Base-by-base conservation (phyloP, 2,113 vertebrate genomes). In the Brachyistius frenatus region DNA sequence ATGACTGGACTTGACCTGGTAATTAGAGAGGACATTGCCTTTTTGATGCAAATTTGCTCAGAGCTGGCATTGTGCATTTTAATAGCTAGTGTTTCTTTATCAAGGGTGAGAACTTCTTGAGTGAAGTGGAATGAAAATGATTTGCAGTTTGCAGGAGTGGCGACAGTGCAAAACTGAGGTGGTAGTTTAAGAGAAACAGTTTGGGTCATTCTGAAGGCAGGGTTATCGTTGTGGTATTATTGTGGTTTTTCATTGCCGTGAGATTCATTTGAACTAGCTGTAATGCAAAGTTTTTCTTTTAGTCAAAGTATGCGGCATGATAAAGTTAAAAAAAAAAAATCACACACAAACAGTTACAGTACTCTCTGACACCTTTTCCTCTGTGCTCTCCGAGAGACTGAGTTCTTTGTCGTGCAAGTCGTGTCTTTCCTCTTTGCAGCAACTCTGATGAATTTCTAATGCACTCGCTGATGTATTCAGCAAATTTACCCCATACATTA, bases 381-480 rank as follows among this genome's bases (percentile, higher is more conserved):
- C 6, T 7, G n/a, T 31, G 31, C 5, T 49, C 39, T 35, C 50
- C 32, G 36, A 16, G 50, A 56, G 56, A 80, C 35, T 53, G 36
- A 70, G 54, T 60, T 67, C 68, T 46, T 23, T 50, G 5, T 44
- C 4, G 31, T 67, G 61, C 23, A 69, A 63, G 73, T 81, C 54
- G 47, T 65, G 57, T 46, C 77, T 70, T 58, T 68, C 73, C 62
- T 30, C n/a, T 55, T 68, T 35, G 2, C n/a, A 62, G 56, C 31
- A 32, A 55, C 46, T 39, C 49, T 70, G 68, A 76, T 83, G 71
- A 83, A 86, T 81, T 66, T 85, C 33, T 76, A 77, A 81, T 39
- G 68, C 63, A 66, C 76, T 11, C 5, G 3, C 14, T 65, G 41
- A 75, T 75, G 57, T 61, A 81, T 81, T 60, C 63, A 37, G 53